These are phyloP conservation scores for Stenopsyche tienmushanensis DNA, from an alignment of 1,140 invertebrate genomes.

Conservation along the genomic window DNA sequence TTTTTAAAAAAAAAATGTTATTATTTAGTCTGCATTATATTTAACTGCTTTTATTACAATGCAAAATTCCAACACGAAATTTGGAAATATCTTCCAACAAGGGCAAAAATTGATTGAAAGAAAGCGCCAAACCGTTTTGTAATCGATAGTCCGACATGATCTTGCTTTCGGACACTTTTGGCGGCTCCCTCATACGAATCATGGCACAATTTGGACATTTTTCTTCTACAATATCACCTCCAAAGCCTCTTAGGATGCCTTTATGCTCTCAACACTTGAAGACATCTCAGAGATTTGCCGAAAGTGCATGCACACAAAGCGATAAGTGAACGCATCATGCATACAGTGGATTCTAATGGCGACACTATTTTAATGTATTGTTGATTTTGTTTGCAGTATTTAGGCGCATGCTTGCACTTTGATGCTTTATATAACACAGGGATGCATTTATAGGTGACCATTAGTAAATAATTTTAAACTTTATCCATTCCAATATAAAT, in stretches of 20 bases:
- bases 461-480: too few species aligned
- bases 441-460: too few species aligned
- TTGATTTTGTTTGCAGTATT: not conserved
- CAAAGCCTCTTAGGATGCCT: not conserved
- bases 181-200: not conserved
- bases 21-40: too few species aligned
- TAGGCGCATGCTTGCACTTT: conserved; percentile 7
- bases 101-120: too few species aligned
- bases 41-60: too few species aligned
- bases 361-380: not conserved
- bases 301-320: not conserved
- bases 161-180: not conserved
- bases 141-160: conserved; percentile 4
- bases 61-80: too few species aligned
- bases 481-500: too few species aligned
- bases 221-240: not conserved
- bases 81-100: too few species aligned
- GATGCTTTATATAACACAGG: not conserved
- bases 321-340: not conserved
- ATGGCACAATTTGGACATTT: too few species aligned
- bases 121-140: not conserved
- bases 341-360: not conserved
- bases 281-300: not conserved
- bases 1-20: too few species aligned
- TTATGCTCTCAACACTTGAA: not conserved